Base-by-base conservation (phyloP, 2,113 vertebrate genomes). In the Oostethus manadensis region DNA sequence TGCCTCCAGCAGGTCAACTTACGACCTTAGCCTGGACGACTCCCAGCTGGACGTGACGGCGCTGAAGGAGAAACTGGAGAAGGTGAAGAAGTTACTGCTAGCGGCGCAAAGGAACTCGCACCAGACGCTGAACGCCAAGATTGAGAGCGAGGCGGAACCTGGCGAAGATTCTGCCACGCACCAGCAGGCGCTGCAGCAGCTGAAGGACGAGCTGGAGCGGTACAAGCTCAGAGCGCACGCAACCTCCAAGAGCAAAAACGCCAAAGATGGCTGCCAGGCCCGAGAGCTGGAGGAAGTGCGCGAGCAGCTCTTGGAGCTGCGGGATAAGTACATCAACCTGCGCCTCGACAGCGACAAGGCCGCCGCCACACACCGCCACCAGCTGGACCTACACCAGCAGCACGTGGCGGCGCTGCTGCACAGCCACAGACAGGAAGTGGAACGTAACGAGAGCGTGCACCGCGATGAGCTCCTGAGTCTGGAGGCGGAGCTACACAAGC, bases 121-220 rank as follows among this genome's bases (percentile, higher is more conserved):
- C 1, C 84, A 86, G 1, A 10, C 66, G 3, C 38, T 78, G 60
- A 91, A 89, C 22, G 72, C 0, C 90, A 90, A 74, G 90, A 88
- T 57, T 70, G 88, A 42, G 75, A 47, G 66, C 0, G 87, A 91
- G 76, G 50, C 4, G 0, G 53, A 77, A 79, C 0, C 8, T 3
- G 15, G 56, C 46, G 86, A 85, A 0, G 93, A 95, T 76, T 89
- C 85, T 23, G 87, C 86, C 10, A 88, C 86, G 35, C 92, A 92
- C 44, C 93, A 95, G 65, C 94, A 94, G 80, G 96, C 98, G 84
- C 91, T 98, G 62, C 87, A 89, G 65, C 94, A 93, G 84, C 83
- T 98, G 40, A 94, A 89, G 74, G 97, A 98, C 0, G 96, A 98
- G 82, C 98, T 98, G 15, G 96, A 98, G 55, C 90, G 94, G 48